Evolutionary conservation across 2,888 invertebrate genomes (phyloP), one percentile per base, ranked within the genome.

Genomic region (Tiliacea aurago): DNA sequence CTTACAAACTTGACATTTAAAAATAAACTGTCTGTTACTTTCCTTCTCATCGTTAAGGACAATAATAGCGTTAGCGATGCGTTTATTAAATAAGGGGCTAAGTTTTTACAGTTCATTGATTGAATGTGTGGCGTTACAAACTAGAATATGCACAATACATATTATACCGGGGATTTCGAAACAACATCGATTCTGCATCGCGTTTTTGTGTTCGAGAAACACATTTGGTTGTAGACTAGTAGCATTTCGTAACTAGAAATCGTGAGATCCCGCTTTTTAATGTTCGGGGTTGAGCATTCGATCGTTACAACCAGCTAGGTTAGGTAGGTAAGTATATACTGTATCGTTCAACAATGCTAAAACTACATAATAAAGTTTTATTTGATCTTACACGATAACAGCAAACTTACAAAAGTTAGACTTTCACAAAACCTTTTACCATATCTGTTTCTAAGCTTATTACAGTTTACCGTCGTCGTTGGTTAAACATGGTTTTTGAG

Each of bases 271-370:
- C 66, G 71, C 63, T 59, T 70, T 81, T 81, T 76, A 81, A 81
- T 78, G 77, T 63, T 71, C 67, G 58, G 56, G 81, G 63, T 68
- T 71, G 59, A 71, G 63, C 41, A 76, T 68, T 81, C 49, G 67
- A 67, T 76, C 67, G 67, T 88, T 91, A 89, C 87, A 70, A 77
- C 6, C 47, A 43, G 41, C 47, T 43, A 43, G 43, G 28, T 72
- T 43, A 43, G 43, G 28, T 72, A 73, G 37, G 33, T 67, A 65
- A n/a, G 67, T 67, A 58, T 28, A 43, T 61, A 69, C 56, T 53
- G 11, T 53, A 62, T 70, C 49, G 23, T 43, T 20, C 23, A 56
- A 70, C 64, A 61, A 49, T 58, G 75, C 33, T 65, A 10, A 47
- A 58, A 66, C 23, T 73, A 65, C 18, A 20, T 33, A 23, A 33